phyloP scores from a whole-genome alignment of 2,888 invertebrate species.

The Brenthis hecate region DNA sequence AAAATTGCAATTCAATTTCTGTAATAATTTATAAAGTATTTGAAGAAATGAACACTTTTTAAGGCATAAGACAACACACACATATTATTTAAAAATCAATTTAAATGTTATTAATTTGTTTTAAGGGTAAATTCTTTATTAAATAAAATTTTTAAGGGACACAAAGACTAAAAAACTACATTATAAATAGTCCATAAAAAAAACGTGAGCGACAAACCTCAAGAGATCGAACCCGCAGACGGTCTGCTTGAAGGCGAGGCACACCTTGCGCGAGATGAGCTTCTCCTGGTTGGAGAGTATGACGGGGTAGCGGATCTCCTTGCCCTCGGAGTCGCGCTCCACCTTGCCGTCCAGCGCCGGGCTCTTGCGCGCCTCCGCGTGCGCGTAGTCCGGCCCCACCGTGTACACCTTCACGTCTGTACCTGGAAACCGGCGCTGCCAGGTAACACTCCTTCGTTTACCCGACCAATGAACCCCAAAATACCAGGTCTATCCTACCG shows the following conservation, averaged over 20 bases:
- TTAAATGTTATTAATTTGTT: too few species aligned
- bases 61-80: too few species aligned
- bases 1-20: too few species aligned
- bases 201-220: slow-evolving; percentile 73
- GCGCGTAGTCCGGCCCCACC: slow-evolving; percentile 99
- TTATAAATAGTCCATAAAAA: neutral
- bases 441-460: too few species aligned
- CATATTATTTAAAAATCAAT: too few species aligned
- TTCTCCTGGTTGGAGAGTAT: slow-evolving; percentile 98
- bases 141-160: neutral
- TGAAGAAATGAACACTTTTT: too few species aligned
- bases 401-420: slow-evolving; percentile 95
- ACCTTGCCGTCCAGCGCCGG: slow-evolving; percentile 99
- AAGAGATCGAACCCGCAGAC: slow-evolving; percentile 99
- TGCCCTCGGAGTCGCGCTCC: slow-evolving; percentile 98
- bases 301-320: slow-evolving; percentile 99
- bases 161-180: too few species aligned
- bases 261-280: slow-evolving; percentile 98
- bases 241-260: slow-evolving; percentile 97
- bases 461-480: too few species aligned
- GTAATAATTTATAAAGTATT: too few species aligned
- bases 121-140: neutral
- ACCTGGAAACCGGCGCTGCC: slow-evolving; percentile 67
- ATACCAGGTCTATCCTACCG: too few species aligned
- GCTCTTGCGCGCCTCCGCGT: slow-evolving; percentile 99